These are phyloP conservation scores for Octopus sinensis DNA, from an alignment of 1,140 invertebrate species.

Conservation along the genomic window DNA sequence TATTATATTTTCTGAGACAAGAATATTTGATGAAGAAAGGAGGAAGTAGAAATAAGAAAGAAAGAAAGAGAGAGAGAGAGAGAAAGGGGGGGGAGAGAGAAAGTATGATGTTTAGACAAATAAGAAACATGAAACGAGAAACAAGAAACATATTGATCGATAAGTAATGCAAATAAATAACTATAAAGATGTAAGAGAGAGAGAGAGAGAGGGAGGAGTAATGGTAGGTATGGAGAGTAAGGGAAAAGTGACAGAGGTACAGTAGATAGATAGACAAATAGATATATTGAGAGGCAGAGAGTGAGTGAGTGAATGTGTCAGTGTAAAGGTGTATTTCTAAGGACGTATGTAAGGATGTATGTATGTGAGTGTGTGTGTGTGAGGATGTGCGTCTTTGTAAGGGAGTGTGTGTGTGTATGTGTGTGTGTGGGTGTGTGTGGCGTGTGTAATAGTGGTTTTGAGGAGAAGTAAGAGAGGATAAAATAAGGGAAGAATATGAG, in stretches of 20 bases:
- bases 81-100: not conserved
- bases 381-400: too few relatives aligned
- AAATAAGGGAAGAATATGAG: not conserved
- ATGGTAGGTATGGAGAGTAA: not conserved
- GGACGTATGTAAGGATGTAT: too few relatives aligned
- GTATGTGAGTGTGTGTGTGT: too few relatives aligned
- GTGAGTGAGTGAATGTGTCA: too few relatives aligned
- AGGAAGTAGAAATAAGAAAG: not conserved
- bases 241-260: not conserved
- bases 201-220: not conserved
- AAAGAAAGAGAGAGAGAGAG: not conserved
- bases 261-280: not conserved
- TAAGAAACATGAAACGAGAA: not conserved
- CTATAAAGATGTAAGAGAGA: not conserved
- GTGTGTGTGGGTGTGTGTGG: too few relatives aligned
- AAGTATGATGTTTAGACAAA: not conserved
- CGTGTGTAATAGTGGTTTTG: too few relatives aligned
- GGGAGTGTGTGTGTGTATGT: too few relatives aligned
- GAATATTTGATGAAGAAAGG: not conserved
- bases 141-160: not conserved
- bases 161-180: not conserved
- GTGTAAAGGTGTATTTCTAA: too few relatives aligned
- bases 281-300: not conserved
- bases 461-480: not conserved
- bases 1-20: too few relatives aligned